These are phyloP conservation scores for Acanthis flammea DNA, from an alignment of 2,797 vertebrate genomes.

Conservation along the genomic window DNA sequence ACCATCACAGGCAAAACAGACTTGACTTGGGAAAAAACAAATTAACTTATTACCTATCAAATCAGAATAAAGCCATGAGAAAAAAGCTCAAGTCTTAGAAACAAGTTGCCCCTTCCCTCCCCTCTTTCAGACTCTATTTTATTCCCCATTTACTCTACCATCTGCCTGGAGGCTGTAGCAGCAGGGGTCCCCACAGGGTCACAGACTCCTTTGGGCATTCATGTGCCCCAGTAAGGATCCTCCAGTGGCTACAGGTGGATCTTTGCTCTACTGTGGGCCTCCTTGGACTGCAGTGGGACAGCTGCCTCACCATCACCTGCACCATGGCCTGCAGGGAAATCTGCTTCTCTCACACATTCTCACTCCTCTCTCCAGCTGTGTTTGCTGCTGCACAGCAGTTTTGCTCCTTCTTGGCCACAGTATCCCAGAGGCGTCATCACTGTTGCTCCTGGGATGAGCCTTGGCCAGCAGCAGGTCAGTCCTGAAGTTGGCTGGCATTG, in stretches of 20 bases:
- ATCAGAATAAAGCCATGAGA: neutral
- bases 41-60: neutral
- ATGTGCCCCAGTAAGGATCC: neutral
- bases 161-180: neutral
- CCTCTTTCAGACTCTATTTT: neutral
- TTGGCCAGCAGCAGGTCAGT: neutral
- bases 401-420: neutral
- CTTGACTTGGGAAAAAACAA: neutral
- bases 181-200: neutral
- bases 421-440: neutral
- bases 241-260: accelerated
- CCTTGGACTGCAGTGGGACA: neutral
- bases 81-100: neutral
- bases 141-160: neutral
- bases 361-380: neutral
- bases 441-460: neutral
- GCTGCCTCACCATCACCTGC: neutral
- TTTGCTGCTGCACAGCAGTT: neutral
- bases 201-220: neutral
- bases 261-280: neutral
- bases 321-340: accelerated
- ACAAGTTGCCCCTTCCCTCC: neutral
- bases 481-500: neutral
- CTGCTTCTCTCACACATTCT: neutral
- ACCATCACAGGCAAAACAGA: neutral